Base-by-base conservation (phyloP, 2,797 vertebrate genomes). In the Pyrocephalus nanus region DNA sequence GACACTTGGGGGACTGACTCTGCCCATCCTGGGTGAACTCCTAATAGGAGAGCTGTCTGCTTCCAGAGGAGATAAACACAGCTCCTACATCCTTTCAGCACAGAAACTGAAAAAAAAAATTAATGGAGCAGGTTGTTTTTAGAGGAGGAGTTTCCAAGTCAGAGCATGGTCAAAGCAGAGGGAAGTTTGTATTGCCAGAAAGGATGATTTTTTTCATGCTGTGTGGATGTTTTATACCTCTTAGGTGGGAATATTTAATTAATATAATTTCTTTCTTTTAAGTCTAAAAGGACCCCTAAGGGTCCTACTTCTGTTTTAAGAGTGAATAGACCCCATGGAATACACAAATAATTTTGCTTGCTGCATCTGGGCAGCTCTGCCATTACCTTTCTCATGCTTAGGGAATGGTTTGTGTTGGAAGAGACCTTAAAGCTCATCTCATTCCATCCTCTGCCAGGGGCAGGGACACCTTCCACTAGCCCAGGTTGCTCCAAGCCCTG, bases 401-500 rank as follows among this genome's bases (percentile, higher is more conserved):
- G 64, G n/a, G 38, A 90, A 71, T 15, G 2, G 21, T 47, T 22
- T 65, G 21, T 25, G 51, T 27, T 47, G 21, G 45, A 77, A 84
- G 8, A 8, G 38, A 19, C 29, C 4, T 51, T 22, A 65, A 34
- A 65, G 32, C 10, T 26, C 53, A 65, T 15, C 18, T 30, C 36
- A 7, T 32, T 3, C 22, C 21, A 60, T 2, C 12, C 8, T 4
- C 9, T 29, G 64, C 86, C 43, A 29, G 3, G 20, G 57, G 11
- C 50, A 70, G 2, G 9, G 36, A 29, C 43, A 65, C 15, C 23
- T 51, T 10, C 45, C 60, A 40, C 40, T 23, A 8, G 11, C 12
- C 25, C 79, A 77, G 10, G n/a, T 1, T 65, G 25, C 3, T 65
- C 29, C 72, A 64, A 34, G 1, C 17, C 29, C 32, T 0, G 0